These are phyloP conservation scores for Stratiomys singularior DNA, from an alignment of 2,888 invertebrate species.

Conservation along the genomic window DNA sequence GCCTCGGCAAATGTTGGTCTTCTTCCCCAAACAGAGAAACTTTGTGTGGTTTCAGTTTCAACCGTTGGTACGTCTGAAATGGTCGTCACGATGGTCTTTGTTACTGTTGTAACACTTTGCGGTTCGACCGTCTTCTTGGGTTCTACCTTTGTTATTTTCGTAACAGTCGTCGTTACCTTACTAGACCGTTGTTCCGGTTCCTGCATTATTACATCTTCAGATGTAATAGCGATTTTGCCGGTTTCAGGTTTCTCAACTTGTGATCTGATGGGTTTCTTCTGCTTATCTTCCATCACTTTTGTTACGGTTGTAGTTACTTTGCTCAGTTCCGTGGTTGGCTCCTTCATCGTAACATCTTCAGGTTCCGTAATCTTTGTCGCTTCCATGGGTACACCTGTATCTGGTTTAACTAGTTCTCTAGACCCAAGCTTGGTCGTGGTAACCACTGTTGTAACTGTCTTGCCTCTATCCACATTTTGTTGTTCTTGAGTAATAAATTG, in stretches of 20 bases:
- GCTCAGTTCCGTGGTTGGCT: constrained; percentile 70
- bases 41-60: constrained; percentile 74
- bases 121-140: constrained; percentile 68
- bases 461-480: too few species aligned
- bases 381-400: too few species aligned
- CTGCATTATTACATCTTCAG: constrained; percentile 73
- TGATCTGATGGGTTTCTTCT: constrained; percentile 73
- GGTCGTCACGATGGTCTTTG: too few species aligned
- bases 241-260: constrained; percentile 73
- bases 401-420: too few species aligned
- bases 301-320: constrained; percentile 60
- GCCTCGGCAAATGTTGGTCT: constrained; percentile 76
- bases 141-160: background rate
- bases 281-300: constrained; percentile 74
- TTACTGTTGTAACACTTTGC: too few species aligned
- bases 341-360: constrained; percentile 63
- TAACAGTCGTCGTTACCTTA: too few species aligned
- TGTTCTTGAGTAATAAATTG: too few species aligned
- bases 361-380: too few species aligned
- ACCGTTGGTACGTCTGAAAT: constrained; percentile 69
- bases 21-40: constrained; percentile 71
- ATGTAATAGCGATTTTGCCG: constrained; percentile 76
- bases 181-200: too few species aligned
- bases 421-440: too few species aligned
- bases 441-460: too few species aligned